Percentiles rank a stretch among this genome's conserved stretches.
Conservation (phyloP, 2,888 invertebrate genomes). For the Sesamia inferens region DNA sequence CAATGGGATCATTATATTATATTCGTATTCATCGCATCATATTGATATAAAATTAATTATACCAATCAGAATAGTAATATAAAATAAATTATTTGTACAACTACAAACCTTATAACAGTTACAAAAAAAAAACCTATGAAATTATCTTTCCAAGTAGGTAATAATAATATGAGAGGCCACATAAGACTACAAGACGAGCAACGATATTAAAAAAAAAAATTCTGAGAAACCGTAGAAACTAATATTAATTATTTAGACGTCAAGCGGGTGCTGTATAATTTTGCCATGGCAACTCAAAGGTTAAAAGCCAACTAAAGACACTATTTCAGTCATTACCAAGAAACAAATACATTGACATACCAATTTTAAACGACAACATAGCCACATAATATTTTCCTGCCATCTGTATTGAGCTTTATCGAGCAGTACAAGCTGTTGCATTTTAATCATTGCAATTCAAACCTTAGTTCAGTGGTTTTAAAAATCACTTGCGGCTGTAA, state of each 20-base stretch:
- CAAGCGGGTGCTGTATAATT: not conserved
- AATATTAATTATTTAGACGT: not conserved
- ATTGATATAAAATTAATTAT: no score
- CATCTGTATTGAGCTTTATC: constrained; percentile 11
- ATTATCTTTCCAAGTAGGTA: not conserved
- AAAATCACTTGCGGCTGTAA: constrained; percentile 13
- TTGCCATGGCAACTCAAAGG: not conserved
- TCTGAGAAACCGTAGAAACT: not conserved
- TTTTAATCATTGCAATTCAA: constrained; percentile 19
- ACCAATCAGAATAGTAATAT: not conserved
- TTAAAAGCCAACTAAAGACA: not conserved
- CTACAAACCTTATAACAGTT: not conserved
- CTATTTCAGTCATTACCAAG: constrained; percentile 2
- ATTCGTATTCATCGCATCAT: no score
- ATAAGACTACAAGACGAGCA: not conserved
- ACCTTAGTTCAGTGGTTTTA: not conserved
- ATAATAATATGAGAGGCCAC: not conserved
- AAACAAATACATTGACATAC: constrained; percentile 5
- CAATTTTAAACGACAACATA: constrained; percentile 19
- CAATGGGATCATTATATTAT: no score
- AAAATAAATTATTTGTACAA: not conserved
- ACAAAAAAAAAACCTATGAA: no score
- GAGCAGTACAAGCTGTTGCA: not conserved
- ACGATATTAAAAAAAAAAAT: not conserved
- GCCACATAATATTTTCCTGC: constrained; percentile 17